These are phyloP conservation scores for Eciton burchellii DNA, from an alignment of 1,140 invertebrate species.

Conservation along the genomic window DNA sequence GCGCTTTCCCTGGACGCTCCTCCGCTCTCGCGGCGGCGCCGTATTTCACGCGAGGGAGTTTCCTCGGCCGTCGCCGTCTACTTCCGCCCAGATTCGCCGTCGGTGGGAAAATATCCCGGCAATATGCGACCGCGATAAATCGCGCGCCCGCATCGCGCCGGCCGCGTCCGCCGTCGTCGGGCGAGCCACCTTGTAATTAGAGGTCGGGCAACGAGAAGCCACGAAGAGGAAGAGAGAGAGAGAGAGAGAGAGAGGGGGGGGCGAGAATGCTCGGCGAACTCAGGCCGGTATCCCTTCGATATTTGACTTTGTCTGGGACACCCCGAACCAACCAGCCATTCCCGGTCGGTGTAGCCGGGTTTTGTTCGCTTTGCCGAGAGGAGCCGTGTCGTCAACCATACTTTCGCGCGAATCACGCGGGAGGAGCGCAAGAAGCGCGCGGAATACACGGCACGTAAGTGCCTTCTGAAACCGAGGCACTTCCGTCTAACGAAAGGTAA, in stretches of 20 bases:
- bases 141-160: background rate
- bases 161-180: conserved; percentile 23
- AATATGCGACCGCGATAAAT: conserved; percentile 58
- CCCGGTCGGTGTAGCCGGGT: background rate
- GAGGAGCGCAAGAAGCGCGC: conserved; percentile 54
- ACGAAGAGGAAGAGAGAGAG: background rate
- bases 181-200: conserved; percentile 49
- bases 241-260: background rate
- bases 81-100: conserved; percentile 46
- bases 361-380: conserved; percentile 58
- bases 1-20: conserved; percentile 48
- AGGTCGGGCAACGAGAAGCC: background rate
- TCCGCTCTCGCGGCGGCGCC: conserved; percentile 25
- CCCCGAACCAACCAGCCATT: conserved; percentile 23
- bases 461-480: conserved; percentile 74
- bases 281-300: conserved; percentile 33
- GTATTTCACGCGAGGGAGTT: conserved; percentile 52
- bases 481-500: conserved; percentile 81
- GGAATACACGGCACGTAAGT: conserved; percentile 65
- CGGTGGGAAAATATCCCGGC: conserved; percentile 57
- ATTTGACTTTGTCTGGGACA: conserved; percentile 54
- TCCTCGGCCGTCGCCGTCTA: conserved; percentile 6
- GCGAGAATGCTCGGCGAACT: conserved; percentile 4
- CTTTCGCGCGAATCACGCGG: conserved; percentile 67
- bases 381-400: conserved; percentile 46